Evolutionary conservation across 2,797 vertebrate species (phyloP), one percentile per base, ranked within the genome.

Genomic region (Aselliscus stoliczkanus): DNA sequence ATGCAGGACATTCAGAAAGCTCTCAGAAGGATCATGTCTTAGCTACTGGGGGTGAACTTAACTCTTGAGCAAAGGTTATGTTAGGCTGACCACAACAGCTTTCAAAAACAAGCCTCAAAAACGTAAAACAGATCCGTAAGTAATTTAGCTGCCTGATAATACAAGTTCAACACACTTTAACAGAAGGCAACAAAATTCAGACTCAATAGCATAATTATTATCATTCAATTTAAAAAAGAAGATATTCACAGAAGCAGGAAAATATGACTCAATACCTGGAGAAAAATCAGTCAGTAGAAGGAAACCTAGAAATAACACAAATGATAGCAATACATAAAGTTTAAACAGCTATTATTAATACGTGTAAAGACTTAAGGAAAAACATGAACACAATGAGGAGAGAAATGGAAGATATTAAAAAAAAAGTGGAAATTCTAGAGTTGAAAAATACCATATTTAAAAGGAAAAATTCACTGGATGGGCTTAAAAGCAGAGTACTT

Each of bases 51-150:
- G 23, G 18, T 64, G 85, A 84, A 80, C 1, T 67, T 75, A 92
- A 75, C 56, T 85, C 42, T n/a, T n/a, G 27, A 84, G 27, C 56
- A 70, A 88, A 91, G 37, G 15, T 42, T 93, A 72, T 18, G 69
- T 75, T 42, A 92, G 42, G 39, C 12, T 79, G 31, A 88, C 29
- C 44, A 75, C 91, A 88, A 91, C 7, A 56, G 27, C 34, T 44
- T 84, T 88, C 80, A 82, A 93, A 50, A 82, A 60, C 39, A 91
- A 90, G 50, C 25, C n/a, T 58, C 75, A 88, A 91, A 77, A 42
- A 12, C 42, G 82, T 69, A 42, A 88, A 65, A 90, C 39, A 87
- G 47, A 90, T 11, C 5, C 47, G 56, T 56, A 84, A 90, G 62
- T 77, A 83, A 93, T 44, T 83, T 54, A 64, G 14, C 20, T 95